A percentile compares a stretch with the other conserved stretches of the same genome.
Conservation (phyloP, 2,797 vertebrate species). For the Petrocephalus schoutedeni region DNA sequence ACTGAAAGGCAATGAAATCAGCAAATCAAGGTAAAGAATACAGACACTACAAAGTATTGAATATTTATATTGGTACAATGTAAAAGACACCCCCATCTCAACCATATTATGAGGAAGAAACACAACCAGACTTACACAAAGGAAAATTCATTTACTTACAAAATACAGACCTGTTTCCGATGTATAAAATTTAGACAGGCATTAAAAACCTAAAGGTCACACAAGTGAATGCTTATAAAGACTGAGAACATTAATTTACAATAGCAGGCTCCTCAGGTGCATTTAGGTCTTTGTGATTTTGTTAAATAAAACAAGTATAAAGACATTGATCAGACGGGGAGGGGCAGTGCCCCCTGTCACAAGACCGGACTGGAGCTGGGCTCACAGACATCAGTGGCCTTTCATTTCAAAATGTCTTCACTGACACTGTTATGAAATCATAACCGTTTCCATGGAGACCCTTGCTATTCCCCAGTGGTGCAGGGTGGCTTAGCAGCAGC, state of each 20-base stretch:
- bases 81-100: background rate
- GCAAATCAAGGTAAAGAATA: background rate
- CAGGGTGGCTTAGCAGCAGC: conserved; percentile 28
- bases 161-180: background rate
- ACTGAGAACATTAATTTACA: background rate
- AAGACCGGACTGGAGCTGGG: background rate
- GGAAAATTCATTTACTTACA: background rate
- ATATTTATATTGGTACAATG: background rate
- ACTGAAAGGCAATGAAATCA: background rate
- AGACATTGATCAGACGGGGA: background rate
- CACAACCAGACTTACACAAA: background rate
- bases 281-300: background rate
- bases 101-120: background rate
- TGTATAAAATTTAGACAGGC: background rate
- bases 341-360: background rate
- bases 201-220: background rate
- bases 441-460: conserved; percentile 39
- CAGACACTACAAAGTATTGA: background rate
- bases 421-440: conserved; percentile 42
- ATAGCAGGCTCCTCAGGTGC: background rate
- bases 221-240: background rate
- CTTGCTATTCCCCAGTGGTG: background rate
- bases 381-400: background rate
- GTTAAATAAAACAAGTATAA: background rate
- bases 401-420: conserved; percentile 19